These are phyloP conservation scores for Hypocryptadius cinnamomeus DNA, from an alignment of 2,113 vertebrate genomes.

Conservation along the genomic window DNA sequence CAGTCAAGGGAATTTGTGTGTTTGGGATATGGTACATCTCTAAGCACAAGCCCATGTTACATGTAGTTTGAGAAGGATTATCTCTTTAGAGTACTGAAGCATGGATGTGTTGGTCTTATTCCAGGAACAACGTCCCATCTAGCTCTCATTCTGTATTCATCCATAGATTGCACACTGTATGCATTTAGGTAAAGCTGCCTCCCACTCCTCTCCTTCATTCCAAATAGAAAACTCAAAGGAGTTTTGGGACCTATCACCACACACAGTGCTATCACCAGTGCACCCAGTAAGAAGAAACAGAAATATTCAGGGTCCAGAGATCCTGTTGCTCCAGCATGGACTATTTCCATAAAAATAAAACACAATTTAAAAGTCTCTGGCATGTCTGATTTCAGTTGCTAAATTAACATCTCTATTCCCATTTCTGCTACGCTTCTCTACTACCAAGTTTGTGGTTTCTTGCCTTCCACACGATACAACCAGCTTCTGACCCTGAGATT, in stretches of 20 bases:
- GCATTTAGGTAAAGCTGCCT: background rate
- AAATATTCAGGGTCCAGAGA: background rate
- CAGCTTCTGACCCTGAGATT: background rate
- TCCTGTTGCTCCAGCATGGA: background rate
- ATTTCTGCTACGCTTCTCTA: background rate
- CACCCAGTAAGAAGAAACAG: background rate
- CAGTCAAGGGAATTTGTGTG: background rate
- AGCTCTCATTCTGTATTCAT: background rate
- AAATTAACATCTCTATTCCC: background rate
- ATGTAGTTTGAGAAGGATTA: background rate
- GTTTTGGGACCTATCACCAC: background rate
- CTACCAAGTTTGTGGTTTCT: background rate
- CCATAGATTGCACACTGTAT: background rate
- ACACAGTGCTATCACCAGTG: background rate
- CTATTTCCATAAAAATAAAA: background rate
- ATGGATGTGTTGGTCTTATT: background rate
- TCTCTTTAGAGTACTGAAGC: background rate
- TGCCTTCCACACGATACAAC: background rate
- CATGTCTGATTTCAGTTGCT: background rate
- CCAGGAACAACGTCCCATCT: background rate
- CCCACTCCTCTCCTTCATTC: background rate
- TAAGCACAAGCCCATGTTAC: background rate
- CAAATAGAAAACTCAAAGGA: background rate
- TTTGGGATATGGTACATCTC: background rate
- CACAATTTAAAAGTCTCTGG: background rate